Evolutionary conservation across 2,113 vertebrate genomes (phyloP).

Genomic region (Indicator indicator): DNA sequence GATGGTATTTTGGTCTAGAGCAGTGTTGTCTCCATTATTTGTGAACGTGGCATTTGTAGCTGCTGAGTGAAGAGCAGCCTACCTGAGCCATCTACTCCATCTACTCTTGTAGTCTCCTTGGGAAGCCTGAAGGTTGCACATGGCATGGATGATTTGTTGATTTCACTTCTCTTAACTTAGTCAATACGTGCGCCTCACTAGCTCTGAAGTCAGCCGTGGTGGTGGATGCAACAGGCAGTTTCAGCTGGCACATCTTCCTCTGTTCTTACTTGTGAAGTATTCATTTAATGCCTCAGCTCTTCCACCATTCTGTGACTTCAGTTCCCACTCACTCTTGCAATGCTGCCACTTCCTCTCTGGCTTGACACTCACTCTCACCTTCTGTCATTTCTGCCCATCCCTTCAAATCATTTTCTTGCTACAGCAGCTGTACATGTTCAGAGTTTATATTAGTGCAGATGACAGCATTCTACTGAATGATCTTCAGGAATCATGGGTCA

Average conservation of each 20-base stretch:
- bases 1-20: neutral
- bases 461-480: neutral
- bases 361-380: neutral
- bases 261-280: constrained; percentile 16
- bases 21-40: neutral
- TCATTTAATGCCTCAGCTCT: constrained; percentile 53
- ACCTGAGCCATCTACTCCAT: neutral
- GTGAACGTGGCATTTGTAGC: neutral
- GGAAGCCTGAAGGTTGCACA: neutral
- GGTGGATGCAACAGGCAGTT: neutral
- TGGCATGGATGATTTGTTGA: constrained; percentile 28
- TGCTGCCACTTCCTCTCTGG: neutral
- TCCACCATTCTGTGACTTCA: constrained; percentile 25
- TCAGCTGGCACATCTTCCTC: neutral
- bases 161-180: constrained; percentile 56
- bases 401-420: neutral
- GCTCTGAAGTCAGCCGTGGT: constrained; percentile 22
- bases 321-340: neutral
- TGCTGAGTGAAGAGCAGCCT: neutral
- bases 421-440: neutral
- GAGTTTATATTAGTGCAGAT: neutral
- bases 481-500: neutral
- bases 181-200: constrained; percentile 57
- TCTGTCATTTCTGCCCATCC: constrained; percentile 1
- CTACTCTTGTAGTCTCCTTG: neutral